Percentiles rank a stretch among this genome's conserved stretches.
Conservation (phyloP, 2,113 vertebrate genomes). For the Conger conger region DNA sequence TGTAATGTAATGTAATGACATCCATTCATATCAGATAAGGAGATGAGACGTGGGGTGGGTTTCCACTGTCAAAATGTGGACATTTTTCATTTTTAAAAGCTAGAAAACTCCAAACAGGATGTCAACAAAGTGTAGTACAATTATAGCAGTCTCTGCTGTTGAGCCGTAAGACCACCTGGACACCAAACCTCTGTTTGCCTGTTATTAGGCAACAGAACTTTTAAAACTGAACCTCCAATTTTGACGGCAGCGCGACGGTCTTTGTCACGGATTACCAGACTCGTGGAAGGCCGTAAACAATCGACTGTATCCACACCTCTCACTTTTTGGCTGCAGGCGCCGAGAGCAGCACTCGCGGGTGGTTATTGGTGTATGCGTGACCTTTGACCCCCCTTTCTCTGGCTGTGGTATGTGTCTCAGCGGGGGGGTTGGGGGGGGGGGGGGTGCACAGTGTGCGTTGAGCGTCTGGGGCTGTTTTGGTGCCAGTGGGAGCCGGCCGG, state of each 20-base stretch:
- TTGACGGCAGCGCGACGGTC: background rate
- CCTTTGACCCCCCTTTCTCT: slow-evolving; percentile 11
- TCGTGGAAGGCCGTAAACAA: background rate
- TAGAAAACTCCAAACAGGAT: background rate
- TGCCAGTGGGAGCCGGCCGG: background rate
- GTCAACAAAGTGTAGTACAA: background rate
- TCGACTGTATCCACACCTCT: background rate
- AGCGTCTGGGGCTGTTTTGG: background rate
- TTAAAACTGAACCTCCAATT: background rate
- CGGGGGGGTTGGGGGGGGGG: background rate
- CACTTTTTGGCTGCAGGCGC: background rate
- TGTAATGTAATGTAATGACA: no score
- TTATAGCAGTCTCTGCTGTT: background rate
- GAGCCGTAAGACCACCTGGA: background rate
- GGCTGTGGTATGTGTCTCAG: background rate
- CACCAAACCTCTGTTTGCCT: background rate
- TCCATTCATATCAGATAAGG: background rate
- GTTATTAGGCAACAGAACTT: background rate
- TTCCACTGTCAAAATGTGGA: background rate
- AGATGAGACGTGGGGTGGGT: background rate
- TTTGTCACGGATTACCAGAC: background rate
- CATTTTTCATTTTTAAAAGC: background rate
- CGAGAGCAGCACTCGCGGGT: background rate
- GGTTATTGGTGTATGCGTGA: slow-evolving; percentile 1
- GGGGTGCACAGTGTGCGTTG: background rate